Base-by-base conservation (phyloP, 2,113 vertebrate species). In the Megalops atlanticus region DNA sequence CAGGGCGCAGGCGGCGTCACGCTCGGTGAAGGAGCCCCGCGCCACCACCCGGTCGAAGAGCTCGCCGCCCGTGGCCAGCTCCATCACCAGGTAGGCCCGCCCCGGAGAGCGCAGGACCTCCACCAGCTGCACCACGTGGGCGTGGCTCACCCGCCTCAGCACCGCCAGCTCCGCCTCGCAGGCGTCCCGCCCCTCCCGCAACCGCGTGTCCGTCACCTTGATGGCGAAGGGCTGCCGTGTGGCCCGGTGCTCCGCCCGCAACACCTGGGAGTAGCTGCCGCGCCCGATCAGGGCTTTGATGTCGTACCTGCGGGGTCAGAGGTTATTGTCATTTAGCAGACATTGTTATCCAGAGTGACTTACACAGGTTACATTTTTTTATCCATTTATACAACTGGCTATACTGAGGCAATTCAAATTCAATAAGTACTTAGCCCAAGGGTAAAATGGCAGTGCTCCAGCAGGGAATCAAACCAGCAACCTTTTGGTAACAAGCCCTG, bases 291-390 rank as follows among this genome's bases (percentile, higher is more conserved):
- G 89, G 43, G 92, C 92, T 80, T 91, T 90, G 85, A 93, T 92
- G 78, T 93, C 86, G 43, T 90, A 94, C 84, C 92, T 95, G 89
- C n/a, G n/a, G n/a, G n/a, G n/a, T n/a, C n/a, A n/a, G n/a, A n/a
- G n/a, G n/a, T n/a, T n/a, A n/a, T n/a, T n/a, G n/a, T n/a, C n/a
- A n/a, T n/a, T n/a, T n/a, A n/a, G n/a, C n/a, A n/a, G n/a, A n/a
- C n/a, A n/a, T n/a, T n/a, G n/a, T n/a, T n/a, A n/a, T n/a, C n/a
- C n/a, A n/a, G n/a, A n/a, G n/a, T n/a, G n/a, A n/a, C n/a, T n/a
- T n/a, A n/a, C n/a, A n/a, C n/a, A n/a, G n/a, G n/a, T n/a, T n/a
- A n/a, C n/a, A n/a, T n/a, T n/a, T n/a, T n/a, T n/a, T n/a, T n/a
- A n/a, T n/a, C n/a, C n/a, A n/a, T n/a, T n/a, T n/a, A n/a, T n/a